Base-by-base conservation (phyloP, 2,113 vertebrate genomes). In the Riparia riparia region DNA sequence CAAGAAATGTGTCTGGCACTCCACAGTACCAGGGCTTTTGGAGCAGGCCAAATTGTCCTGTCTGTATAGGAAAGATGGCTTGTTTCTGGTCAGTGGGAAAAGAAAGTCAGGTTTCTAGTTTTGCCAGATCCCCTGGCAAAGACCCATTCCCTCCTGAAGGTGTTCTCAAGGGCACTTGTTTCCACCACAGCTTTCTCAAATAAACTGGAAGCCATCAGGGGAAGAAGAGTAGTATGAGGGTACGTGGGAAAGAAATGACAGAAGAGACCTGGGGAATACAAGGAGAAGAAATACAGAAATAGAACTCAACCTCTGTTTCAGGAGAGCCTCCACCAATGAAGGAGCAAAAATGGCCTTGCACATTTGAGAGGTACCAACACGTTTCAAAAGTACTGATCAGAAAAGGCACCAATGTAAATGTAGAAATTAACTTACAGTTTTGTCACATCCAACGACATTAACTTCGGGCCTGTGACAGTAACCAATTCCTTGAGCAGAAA, bases 321-420 rank as follows among this genome's bases (percentile, higher is more conserved):
- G 49, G 56, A 69, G 4, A 68, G 12, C 37, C 29, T 73, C 39
- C 22, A 54, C 4, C 29, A 50, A 7, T 1, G 7, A 57, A 37
- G 14, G 17, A 28, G 13, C 34, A 45, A 68, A 76, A 54, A 25
- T 1, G 12, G 47, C 14, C 28, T 74, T n/a, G 14, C 0, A 2
- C 34, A 50, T 89, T n/a, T 37, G 65, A 79, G 51, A 81, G 26
- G 11, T 39, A 76, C 0, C 0, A 82, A 82, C 0, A 0, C 22
- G n/a, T 31, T 74, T 86, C 32, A 25, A 2, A 53, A 53, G 54
- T 37, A 64, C 21, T 82, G 56, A 63, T 9, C 28, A 34, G n/a
- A 83, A 57, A 65, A 73, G 13, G 17, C 39, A 74, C 6, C 44
- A 82, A 58, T 37, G 25, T 58, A 61, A 82, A 58, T 9, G 4